Evolutionary conservation across 2,113 vertebrate genomes (phyloP).

Genomic region (Otus sunia): DNA sequence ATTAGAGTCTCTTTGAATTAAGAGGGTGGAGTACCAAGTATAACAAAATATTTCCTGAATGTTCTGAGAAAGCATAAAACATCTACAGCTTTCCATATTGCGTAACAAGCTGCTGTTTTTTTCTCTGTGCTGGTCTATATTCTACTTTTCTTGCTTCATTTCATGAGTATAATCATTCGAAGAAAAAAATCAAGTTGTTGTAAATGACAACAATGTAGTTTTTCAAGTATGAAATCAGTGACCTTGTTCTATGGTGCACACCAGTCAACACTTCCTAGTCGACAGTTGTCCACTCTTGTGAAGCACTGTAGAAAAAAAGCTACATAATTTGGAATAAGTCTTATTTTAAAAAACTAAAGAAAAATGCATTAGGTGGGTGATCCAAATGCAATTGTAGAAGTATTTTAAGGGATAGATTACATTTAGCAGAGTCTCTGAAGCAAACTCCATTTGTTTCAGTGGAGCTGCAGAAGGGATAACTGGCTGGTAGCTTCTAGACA

Average conservation of each 20-base stretch:
- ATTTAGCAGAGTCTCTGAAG: neutral
- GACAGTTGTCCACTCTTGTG: neutral
- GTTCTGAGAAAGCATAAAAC: neutral
- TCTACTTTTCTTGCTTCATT: neutral
- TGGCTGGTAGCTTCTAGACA: neutral
- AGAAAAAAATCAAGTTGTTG: neutral
- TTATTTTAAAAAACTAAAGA: neutral
- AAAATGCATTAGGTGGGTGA: neutral
- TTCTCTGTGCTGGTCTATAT: neutral
- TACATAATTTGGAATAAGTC: neutral
- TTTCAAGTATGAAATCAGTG: neutral
- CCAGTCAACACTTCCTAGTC: neutral
- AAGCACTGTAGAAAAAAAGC: fast-evolving
- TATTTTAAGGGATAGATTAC: neutral
- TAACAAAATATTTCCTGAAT: neutral
- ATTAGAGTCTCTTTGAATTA: neutral
- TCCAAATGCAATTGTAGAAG: neutral
- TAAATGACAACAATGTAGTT: neutral
- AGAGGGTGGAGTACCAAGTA: neutral
- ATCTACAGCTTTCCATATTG: neutral
- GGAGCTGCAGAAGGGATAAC: neutral
- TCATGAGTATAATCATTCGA: neutral
- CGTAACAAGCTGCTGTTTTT: neutral
- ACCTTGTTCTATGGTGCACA: neutral
- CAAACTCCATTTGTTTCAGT: neutral